Base-by-base conservation (phyloP, 2,797 vertebrate species). In the Brachyrhaphis roseni region DNA sequence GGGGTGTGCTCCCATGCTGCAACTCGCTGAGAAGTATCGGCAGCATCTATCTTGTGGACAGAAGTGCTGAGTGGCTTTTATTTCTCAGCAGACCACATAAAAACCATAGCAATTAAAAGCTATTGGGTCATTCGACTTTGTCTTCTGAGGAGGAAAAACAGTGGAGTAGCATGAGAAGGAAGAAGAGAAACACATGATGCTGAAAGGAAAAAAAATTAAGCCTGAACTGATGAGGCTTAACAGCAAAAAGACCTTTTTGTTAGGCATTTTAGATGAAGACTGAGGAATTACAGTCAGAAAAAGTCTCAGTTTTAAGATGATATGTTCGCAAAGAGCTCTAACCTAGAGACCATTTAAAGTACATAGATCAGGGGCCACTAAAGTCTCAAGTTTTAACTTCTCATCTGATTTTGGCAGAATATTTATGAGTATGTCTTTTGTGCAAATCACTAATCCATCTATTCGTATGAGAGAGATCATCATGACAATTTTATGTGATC, bases 1-100 rank as follows among this genome's bases (percentile, higher is more conserved):
- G 85, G 90, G 83, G 88, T 86, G 88, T 59, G 84, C 90, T 89
- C 88, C 92, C 84, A 83, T 82, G 74, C 88, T 82, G 85, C 89
- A 91, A 82, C 84, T 87, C 89, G 84, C 88, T 86, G 90, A 93
- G 90, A 90, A 92, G 89, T 91, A 92, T 90, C 84, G 43, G 91
- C 85, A 90, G 90, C 90, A 95, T 95, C 94, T 92, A 82, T 95
- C 94, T 94, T 94, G 86, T 90, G 75, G 93, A 94, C 94, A 94
- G 92, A 91, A 94, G 90, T 94, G 92, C 93, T 95, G 93, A 94
- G 90, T 94, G 91, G 90, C 92, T 94, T 93, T 93, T 94, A 95
- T 91, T 94, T 91, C 90, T 90, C 84, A 85, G 88, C 79, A 88
- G 88, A 93, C 87, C 92, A 91, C 90, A 94, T 94, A 92, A 93